These are phyloP conservation scores for Archaeoteleia sp. DNA, from an alignment of 2,888 invertebrate genomes.

Conservation along the genomic window DNA sequence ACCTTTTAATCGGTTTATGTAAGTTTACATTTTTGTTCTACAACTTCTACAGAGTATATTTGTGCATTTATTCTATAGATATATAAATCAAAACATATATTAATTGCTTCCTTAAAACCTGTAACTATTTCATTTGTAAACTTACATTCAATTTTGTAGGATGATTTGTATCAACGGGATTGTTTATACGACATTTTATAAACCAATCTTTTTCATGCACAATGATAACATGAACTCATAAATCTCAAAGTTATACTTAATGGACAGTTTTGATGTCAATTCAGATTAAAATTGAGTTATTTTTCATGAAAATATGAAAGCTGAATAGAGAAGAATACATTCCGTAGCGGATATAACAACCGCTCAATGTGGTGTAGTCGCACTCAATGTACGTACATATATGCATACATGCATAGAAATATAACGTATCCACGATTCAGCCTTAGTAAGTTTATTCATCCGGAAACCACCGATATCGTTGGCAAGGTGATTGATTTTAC, in stretches of 20 bases:
- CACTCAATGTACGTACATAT: not conserved
- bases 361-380: not conserved
- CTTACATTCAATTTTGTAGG: no score
- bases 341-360: not conserved
- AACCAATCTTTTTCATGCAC: no score
- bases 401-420: not conserved
- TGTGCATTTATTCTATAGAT: no score
- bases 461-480: conserved; percentile 24
- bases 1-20: no score
- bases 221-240: not conserved
- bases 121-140: no score
- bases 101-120: no score
- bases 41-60: no score
- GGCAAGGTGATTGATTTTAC: conserved; percentile 22
- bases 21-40: no score
- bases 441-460: conserved; percentile 16
- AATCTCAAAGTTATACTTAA: not conserved
- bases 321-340: not conserved
- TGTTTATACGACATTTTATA: no score
- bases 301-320: not conserved
- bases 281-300: conserved; percentile 9
- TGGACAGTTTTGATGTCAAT: not conserved
- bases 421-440: not conserved
- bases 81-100: no score
- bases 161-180: no score